Percentiles rank a stretch among this genome's conserved stretches.
These are phyloP conservation scores for Latrodectus geometricus DNA, from an alignment of 1,140 invertebrate genomes.

Conservation along the genomic window DNA sequence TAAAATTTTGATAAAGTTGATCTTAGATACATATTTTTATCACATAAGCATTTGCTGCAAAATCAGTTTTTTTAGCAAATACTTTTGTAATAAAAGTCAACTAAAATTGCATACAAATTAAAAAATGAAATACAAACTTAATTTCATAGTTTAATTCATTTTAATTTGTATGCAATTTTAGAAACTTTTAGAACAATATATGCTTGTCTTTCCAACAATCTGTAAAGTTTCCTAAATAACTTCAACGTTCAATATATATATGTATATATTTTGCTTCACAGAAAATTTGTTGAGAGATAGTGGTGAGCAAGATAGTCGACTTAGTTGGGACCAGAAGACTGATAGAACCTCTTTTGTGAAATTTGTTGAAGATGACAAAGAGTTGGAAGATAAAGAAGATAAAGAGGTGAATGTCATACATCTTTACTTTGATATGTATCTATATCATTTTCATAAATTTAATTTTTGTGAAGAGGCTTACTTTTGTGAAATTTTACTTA, in stretches of 20 bases:
- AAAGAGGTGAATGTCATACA: constrained; percentile 39
- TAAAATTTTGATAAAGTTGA: no score
- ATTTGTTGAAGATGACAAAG: constrained; percentile 78
- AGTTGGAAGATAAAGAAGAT: constrained; percentile 62
- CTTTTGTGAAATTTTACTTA: no score
- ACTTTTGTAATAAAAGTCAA: no score
- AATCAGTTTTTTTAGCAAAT: no score
- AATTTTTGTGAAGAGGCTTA: no score
- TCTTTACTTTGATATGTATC: no score
- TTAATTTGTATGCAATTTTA: background rate
- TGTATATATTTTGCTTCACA: constrained; percentile 45
- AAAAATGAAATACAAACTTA: no score
- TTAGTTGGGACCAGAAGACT: constrained; percentile 63
- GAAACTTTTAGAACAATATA: background rate
- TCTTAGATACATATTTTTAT: no score
- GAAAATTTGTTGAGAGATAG: constrained; percentile 69
- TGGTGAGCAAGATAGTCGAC: constrained; percentile 66
- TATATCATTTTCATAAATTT: no score
- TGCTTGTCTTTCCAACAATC: background rate
- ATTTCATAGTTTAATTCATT: no score
- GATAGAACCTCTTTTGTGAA: constrained; percentile 76
- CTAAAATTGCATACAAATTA: no score
- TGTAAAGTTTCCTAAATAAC: constrained; percentile 17
- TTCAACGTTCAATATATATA: background rate
- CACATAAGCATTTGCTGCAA: no score